Base-by-base conservation (phyloP, 2,888 invertebrate species). In the Glaucopsyche alexis region DNA sequence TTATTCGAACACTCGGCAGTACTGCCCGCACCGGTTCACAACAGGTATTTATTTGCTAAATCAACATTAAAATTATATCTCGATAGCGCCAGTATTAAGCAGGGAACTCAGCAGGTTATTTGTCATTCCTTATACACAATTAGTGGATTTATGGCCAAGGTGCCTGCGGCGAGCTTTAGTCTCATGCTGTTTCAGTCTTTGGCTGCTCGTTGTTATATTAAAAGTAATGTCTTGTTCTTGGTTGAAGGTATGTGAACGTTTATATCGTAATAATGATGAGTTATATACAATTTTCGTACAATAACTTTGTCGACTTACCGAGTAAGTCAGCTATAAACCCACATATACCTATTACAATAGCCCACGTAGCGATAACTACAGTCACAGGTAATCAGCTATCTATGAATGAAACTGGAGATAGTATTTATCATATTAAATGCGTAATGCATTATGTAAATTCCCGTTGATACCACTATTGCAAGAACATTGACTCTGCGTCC, bases 61-160 rank as follows among this genome's bases (percentile, higher is more conserved):
- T 60, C 29, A 60, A 60, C 60, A 60, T 60, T 60, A 60, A 60
- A 60, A 60, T 60, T 60, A 60, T 60, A 60, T 60, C 29, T 60
- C 29, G 29, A 29, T 60, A 60, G 60, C 60, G 60, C 60, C 60
- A 60, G 60, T 38, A 60, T 60, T 60, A 60, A 60, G 60, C 60
- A 60, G 60, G 60, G 60, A 60, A 60, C 60, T 60, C 60, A 60
- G 60, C 60, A 60, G 60, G 60, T 60, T 60, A 38, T 60, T 60
- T 60, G 60, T 60, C 60, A 60, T 60, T 60, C 60, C 60, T 60
- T 60, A 60, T 60, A 60, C 60, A 60, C 60, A 60, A 60, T 60
- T 60, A 60, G 60, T 19, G 38, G 60, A 60, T 60, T 60, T 60
- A 60, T 60, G 60, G 29, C 60, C 60, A 60, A 60, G 60, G 60